phyloP scores from a whole-genome alignment of 2,888 invertebrate genomes.

The Meta bourneti region DNA sequence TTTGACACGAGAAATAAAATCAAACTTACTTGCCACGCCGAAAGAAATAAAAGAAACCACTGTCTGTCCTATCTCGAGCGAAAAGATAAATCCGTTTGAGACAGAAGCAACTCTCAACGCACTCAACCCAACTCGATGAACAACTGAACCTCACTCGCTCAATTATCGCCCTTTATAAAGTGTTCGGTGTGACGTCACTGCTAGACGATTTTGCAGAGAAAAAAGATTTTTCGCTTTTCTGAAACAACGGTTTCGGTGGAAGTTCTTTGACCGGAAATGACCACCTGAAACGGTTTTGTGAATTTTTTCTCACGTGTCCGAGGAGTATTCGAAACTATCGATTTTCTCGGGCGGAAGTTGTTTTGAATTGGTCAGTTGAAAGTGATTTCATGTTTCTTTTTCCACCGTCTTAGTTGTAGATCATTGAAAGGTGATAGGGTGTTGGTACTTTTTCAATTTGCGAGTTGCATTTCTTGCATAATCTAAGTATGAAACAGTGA shows the following conservation, averaged over 20 bases:
- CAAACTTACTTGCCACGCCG: neutral
- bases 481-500: too few species aligned
- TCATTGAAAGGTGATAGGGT: too few species aligned
- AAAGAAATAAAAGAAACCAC: neutral
- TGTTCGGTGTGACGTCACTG: neutral
- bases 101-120: neutral
- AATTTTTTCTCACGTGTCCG: neutral
- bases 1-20: neutral
- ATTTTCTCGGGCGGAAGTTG: too few species aligned
- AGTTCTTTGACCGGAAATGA: slow-evolving; percentile 44
- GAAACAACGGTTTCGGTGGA: neutral
- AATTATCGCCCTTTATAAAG: neutral
- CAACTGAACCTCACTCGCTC: neutral
- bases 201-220: neutral
- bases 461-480: too few species aligned
- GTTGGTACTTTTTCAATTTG: too few species aligned
- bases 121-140: neutral
- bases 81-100: neutral
- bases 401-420: too few species aligned
- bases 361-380: too few species aligned
- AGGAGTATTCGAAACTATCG: too few species aligned
- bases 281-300: neutral
- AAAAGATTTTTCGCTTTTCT: neutral
- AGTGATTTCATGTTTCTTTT: too few species aligned
- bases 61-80: neutral